Conservation (phyloP, 2,888 invertebrate genomes). For the Cepaea hortensis region DNA sequence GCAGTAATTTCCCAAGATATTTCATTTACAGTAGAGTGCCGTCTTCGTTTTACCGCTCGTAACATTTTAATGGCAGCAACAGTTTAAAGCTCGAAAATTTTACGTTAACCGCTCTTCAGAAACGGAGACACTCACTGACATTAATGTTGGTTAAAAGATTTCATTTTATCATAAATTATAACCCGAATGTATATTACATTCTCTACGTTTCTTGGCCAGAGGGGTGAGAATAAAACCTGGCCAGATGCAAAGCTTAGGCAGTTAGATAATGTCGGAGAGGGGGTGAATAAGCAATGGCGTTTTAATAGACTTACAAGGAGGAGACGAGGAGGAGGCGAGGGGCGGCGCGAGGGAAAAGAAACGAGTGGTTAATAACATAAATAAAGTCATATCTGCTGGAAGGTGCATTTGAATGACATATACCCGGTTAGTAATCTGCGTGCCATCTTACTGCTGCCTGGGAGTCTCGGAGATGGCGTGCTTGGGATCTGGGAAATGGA, state of each 20-base stretch:
- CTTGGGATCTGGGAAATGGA: neutral
- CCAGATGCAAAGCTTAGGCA: no score
- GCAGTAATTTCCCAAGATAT: no score
- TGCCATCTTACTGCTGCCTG: conserved; percentile 12
- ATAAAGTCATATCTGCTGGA: conserved; percentile 21
- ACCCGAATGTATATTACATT: neutral
- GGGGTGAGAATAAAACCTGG: no score
- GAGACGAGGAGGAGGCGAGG: neutral
- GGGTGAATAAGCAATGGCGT: neutral
- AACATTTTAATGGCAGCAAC: no score
- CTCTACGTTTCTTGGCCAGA: no score
- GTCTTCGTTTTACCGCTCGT: no score
- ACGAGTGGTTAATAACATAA: conserved; percentile 14
- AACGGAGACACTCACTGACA: neutral
- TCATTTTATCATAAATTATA: conserved; percentile 5
- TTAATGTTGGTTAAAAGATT: neutral
- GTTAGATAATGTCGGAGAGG: neutral
- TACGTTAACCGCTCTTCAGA: neutral
- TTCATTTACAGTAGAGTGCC: no score
- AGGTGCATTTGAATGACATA: conserved; percentile 30
- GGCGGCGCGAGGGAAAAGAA: neutral
- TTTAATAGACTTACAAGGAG: neutral
- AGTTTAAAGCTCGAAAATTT: no score
- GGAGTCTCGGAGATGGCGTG: neutral
- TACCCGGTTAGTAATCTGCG: neutral